Evolutionary conservation across 2,113 vertebrate species (phyloP), one percentile per base, ranked within the genome.

Genomic region (Lates calcarifer): DNA sequence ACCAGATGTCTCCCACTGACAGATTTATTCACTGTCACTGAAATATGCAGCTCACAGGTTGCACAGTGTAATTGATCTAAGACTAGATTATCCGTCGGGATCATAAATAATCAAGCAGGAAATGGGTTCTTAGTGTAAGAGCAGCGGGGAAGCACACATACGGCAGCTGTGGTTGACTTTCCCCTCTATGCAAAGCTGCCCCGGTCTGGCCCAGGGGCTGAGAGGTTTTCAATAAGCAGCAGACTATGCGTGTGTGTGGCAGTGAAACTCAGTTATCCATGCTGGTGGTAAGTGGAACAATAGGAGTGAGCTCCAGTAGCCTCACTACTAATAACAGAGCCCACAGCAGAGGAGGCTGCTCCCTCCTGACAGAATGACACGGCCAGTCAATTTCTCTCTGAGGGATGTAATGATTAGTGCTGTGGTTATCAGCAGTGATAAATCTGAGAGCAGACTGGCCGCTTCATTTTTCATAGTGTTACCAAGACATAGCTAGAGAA

Each of bases 81-180:
- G 56, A 62, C 37, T 43, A 73, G 53, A 90, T 88, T 75, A 85
- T 84, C 80, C 72, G 35, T 58, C 53, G 79, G 70, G 22, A 79
- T 75, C 76, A 79, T 88, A 82, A 86, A 88, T 86, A 79, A 87
- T 86, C 66, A 73, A 85, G 58, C 75, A 88, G 84, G 77, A 91
- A 91, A 89, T 86, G 81, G 70, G 61, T 49, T 89, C 61, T 81
- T 66, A 69, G 58, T 79, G 72, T 75, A n/a, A 71, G 77, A 83
- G 77, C 81, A 71, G 67, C 5, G 29, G 56, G 55, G 37, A 75
- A 47, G 18, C 69, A 67, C 58, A 74, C 53, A 83, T 56, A 43
- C 71, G 47, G 39, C 10, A 28, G 61, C 80, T 77, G 73, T n/a
- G 24, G 26, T 14, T 69, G 68, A 66, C 58, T 29, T 80, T 28